Percentiles rank a stretch among this genome's conserved stretches.
phyloP scores from a whole-genome alignment of 2,888 invertebrate genomes.

The Exephanes ischioxanthus region DNA sequence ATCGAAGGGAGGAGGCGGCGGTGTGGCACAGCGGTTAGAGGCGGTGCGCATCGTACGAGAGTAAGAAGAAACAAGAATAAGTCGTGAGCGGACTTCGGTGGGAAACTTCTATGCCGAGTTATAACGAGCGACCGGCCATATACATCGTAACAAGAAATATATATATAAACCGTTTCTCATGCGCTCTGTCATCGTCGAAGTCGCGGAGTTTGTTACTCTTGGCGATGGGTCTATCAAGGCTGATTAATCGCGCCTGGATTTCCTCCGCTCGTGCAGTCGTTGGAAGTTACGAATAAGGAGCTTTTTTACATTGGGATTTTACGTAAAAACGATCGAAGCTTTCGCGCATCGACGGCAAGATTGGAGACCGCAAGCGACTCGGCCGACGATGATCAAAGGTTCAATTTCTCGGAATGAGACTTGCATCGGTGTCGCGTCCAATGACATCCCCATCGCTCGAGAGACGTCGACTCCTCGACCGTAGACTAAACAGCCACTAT shows the following conservation, averaged over 20 bases:
- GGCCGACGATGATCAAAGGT: neutral
- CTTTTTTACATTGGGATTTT: neutral
- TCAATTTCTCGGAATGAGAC: too few relatives aligned
- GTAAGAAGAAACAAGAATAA: constrained; percentile 62
- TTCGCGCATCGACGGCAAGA: neutral
- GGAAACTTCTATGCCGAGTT: constrained; percentile 61
- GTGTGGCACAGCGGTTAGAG: constrained; percentile 57
- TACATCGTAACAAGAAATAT: constrained; percentile 25
- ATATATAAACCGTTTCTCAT: constrained; percentile 48
- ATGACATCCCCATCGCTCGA: too few relatives aligned
- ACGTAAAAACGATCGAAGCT: neutral
- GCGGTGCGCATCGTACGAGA: constrained; percentile 44
- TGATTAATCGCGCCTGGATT: neutral
- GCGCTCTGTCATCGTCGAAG: constrained; percentile 27
- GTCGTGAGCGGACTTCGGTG: constrained; percentile 70
- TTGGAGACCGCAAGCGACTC: neutral
- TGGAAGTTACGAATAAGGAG: neutral
- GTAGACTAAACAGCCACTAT: too few relatives aligned
- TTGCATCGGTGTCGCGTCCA: too few relatives aligned
- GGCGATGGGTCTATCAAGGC: constrained; percentile 9
- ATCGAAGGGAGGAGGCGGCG: constrained; percentile 79
- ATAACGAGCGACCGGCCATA: constrained; percentile 68
- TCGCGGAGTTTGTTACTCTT: constrained; percentile 30
- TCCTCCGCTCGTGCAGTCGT: neutral
- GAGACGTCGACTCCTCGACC: too few relatives aligned